Conservation (phyloP, 2,888 invertebrate species). For the Eilema depressum region DNA sequence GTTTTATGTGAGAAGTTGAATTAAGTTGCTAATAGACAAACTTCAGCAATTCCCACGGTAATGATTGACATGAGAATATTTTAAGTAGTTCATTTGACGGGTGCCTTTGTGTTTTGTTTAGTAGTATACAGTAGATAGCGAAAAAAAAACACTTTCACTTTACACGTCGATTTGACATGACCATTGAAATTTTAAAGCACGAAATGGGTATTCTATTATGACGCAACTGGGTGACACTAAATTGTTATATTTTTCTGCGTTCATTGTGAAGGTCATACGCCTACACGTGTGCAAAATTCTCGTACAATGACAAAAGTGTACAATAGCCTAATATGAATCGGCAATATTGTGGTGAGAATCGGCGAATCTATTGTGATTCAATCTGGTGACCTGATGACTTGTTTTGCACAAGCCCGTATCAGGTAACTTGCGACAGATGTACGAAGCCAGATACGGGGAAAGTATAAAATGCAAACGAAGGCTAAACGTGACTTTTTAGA, state of each 20-base stretch:
- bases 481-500: slow-evolving; percentile 79
- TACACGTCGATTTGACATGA: slow-evolving; percentile 50
- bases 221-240: slow-evolving; percentile 62
- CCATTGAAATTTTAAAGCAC: slow-evolving; percentile 48
- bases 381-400: slow-evolving; percentile 75
- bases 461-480: slow-evolving; percentile 81
- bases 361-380: slow-evolving; percentile 60
- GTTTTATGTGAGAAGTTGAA: slow-evolving; percentile 52
- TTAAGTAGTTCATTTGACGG: slow-evolving; percentile 35
- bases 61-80: slow-evolving; percentile 66
- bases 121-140: slow-evolving; percentile 25
- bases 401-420: slow-evolving; percentile 72
- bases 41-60: slow-evolving; percentile 59
- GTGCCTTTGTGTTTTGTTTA: slow-evolving; percentile 28
- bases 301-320: slow-evolving; percentile 49
- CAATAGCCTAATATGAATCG: slow-evolving; percentile 52
- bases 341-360: slow-evolving; percentile 47
- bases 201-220: slow-evolving; percentile 52
- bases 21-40: slow-evolving; percentile 49
- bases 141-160: slow-evolving; percentile 60
- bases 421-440: slow-evolving; percentile 79
- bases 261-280: slow-evolving; percentile 68
- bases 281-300: slow-evolving; percentile 75
- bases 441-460: slow-evolving; percentile 76
- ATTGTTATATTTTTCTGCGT: slow-evolving; percentile 59